phyloP scores from a whole-genome alignment of 2,113 vertebrate species.

The Chaetura pelagica region DNA sequence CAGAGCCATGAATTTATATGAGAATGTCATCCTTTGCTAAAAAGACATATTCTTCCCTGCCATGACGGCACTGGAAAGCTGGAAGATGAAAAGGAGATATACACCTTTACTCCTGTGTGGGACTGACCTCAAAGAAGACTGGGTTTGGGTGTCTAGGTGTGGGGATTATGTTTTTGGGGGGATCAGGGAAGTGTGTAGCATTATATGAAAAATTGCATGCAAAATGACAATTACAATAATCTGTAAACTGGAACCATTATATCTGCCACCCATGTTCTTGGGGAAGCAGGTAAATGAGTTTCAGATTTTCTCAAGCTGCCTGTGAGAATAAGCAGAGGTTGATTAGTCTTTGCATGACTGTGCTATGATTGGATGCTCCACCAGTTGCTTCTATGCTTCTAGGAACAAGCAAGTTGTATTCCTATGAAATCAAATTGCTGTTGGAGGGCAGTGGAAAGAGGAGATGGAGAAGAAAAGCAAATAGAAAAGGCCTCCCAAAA shows the following conservation, averaged over 20 bases:
- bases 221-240: neutral
- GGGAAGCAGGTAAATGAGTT: neutral
- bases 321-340: neutral
- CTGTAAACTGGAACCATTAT: neutral
- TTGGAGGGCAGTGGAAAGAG: neutral
- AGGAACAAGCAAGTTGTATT: neutral
- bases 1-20: neutral
- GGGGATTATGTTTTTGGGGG: fast-evolving
- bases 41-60: neutral
- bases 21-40: neutral
- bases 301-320: neutral
- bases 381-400: neutral
- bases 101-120: neutral
- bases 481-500: neutral
- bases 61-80: neutral
- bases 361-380: neutral
- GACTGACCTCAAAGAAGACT: neutral
- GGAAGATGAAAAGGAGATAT: neutral
- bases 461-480: neutral
- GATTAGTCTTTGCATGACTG: neutral
- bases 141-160: neutral
- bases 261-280: neutral
- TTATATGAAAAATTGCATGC: neutral
- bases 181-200: neutral
- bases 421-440: neutral